Evolutionary conservation across 2,888 invertebrate genomes (phyloP).

Genomic region (Pammene aurita): DNA sequence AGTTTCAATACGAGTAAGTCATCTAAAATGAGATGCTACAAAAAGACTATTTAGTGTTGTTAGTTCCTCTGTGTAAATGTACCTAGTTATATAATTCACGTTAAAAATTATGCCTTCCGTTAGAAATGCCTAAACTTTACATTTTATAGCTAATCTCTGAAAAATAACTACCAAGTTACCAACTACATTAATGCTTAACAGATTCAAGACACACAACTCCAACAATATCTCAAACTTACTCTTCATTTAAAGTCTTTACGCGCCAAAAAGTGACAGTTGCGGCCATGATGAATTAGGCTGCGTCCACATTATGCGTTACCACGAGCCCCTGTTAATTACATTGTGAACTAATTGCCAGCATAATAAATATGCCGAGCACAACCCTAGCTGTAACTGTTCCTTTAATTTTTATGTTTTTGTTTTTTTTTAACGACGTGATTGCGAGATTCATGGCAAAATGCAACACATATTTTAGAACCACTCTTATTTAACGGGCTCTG

Average conservation of each 20-base stretch:
- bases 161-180: too few species aligned
- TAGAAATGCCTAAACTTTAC: too few species aligned
- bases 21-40: too few species aligned
- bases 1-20: too few species aligned
- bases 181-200: background rate
- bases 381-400: conserved; percentile 25
- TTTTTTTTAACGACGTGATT: conserved; percentile 9
- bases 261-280: conserved; percentile 71
- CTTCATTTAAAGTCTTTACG: conserved; percentile 68
- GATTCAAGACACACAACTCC: conserved; percentile 25
- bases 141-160: too few species aligned
- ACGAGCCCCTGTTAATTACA: conserved; percentile 72
- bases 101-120: too few species aligned
- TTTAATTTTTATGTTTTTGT: conserved; percentile 16
- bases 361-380: conserved; percentile 42
- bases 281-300: conserved; percentile 65
- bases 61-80: too few species aligned
- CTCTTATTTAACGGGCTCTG: background rate
- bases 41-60: too few species aligned
- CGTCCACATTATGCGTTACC: conserved; percentile 70
- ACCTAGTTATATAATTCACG: too few species aligned
- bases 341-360: conserved; percentile 64
- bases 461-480: background rate
- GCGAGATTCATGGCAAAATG: background rate
- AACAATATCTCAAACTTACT: conserved; percentile 44